Base-by-base conservation (phyloP, 2,888 invertebrate species). In the Seladonia tumulorum region DNA sequence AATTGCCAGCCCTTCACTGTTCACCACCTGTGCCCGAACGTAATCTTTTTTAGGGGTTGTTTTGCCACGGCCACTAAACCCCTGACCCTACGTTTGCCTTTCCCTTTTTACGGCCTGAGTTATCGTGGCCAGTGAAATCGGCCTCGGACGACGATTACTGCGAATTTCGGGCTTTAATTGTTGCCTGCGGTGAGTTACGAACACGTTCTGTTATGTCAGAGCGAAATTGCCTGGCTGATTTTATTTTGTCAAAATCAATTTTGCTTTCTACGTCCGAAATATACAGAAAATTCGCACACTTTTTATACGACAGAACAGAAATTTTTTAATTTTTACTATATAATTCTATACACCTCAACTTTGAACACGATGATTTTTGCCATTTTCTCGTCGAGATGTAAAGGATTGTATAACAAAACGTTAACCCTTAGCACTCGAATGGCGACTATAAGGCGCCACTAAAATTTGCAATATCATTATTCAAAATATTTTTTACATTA, bases 11-110 rank as follows among this genome's bases (percentile, higher is more conserved):
- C 68, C 47, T 42, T 80, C 76, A 12, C 39, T 35, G n/a, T 68
- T 63, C 68, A 47, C 70, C 83, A 87, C 68, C 79, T 79, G 84
- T 45, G 57, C 39, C 45, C 60, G 42, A 73, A 66, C 29, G 47
- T 78, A 57, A 63, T 76, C 68, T 71, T 53, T 84, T 84, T 35
- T 63, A 53, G 22, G 25, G 42, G 42, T 76, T 76, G 45, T 81
- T 63, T 63, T 63, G 16, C 63, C 7, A 29, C 25, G 14, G 60
- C 60, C 60, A 60, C 60, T 63, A 63, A 63, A 63, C 18, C 66
- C 35, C 35, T 18, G 66, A 66, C 66, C 66, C 35, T 35, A 16
- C 35, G 66, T 16, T 29, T 16, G 63, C 63, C 63, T 63, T 63
- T 63, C 16, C 63, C 63, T 53, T 53, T 53, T 53, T 29, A 63